Evolutionary conservation across 2,888 invertebrate genomes (phyloP).

Genomic region (Agapostemon virescens): DNA sequence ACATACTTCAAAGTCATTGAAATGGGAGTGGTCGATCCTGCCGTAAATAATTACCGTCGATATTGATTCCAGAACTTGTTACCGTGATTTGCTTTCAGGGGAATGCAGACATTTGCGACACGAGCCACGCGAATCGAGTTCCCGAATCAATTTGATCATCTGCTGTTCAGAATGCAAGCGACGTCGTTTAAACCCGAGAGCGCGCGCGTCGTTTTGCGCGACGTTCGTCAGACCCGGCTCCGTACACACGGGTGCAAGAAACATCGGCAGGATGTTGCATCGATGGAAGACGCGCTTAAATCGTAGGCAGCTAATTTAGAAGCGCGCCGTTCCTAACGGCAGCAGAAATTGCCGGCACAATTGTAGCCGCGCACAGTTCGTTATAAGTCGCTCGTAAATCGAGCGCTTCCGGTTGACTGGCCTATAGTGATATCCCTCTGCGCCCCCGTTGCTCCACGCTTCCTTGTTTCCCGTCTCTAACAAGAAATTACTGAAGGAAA

Average conservation of each 20-base stretch:
- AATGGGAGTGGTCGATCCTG: too few species aligned
- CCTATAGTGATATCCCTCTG: conserved; percentile 41
- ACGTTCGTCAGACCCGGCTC: background rate
- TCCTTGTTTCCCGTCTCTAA: conserved; percentile 17
- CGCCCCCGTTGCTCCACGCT: background rate
- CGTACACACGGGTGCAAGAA: background rate
- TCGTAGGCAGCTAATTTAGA: conserved; percentile 71
- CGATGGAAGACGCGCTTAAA: conserved; percentile 32
- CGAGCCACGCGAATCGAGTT: background rate
- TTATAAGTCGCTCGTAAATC: conserved; percentile 63
- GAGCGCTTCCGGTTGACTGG: conserved; percentile 64
- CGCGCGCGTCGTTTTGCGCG: background rate
- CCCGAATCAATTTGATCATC: background rate
- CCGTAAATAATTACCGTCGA: too few species aligned
- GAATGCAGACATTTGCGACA: background rate
- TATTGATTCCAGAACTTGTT: background rate
- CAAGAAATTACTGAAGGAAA: conserved; percentile 9
- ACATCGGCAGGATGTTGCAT: conserved; percentile 16
- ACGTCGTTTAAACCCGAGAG: background rate
- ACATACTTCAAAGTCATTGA: too few species aligned
- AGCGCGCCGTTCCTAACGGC: conserved; percentile 45
- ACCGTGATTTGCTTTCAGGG: background rate
- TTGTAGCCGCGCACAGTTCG: conserved; percentile 23
- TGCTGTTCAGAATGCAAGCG: background rate
- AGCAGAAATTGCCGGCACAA: conserved; percentile 46